Evolutionary conservation across 2,113 vertebrate species (phyloP).

Genomic region (Clarias batrachus): DNA sequence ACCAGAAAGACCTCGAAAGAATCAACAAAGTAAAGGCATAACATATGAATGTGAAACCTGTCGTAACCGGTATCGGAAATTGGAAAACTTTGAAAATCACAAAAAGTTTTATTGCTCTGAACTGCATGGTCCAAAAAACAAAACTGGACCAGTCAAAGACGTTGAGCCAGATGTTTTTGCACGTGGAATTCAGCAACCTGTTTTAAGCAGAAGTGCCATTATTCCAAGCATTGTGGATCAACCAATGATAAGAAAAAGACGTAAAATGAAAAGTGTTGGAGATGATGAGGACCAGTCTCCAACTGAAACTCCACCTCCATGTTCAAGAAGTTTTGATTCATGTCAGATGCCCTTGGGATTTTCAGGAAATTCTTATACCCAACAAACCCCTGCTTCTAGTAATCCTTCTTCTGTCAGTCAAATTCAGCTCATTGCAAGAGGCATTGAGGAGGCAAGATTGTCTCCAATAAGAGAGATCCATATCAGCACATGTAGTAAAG

Average conservation of each 20-base stretch:
- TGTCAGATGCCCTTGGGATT: constrained; percentile 66
- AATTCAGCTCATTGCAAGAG: constrained; percentile 77
- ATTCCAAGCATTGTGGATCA: constrained; percentile 81
- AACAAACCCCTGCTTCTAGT: constrained; percentile 65
- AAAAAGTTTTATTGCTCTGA: constrained; percentile 99
- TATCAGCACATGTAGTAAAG: constrained; percentile 66
- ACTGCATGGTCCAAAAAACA: constrained; percentile 95
- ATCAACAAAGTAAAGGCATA: constrained; percentile 87
- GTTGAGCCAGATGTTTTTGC: constrained; percentile 78
- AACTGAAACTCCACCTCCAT: constrained; percentile 73
- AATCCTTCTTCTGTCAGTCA: constrained; percentile 73
- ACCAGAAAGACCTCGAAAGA: constrained; percentile 83
- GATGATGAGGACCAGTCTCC: constrained; percentile 93
- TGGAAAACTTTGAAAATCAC: constrained; percentile 98
- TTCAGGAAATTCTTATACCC: constrained; percentile 64
- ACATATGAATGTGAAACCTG: constrained; percentile 99
- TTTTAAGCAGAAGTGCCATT: constrained; percentile 73
- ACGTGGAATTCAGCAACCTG: constrained; percentile 72
- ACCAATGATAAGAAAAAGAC: constrained; percentile 88
- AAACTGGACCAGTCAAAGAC: constrained; percentile 76
- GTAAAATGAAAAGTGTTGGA: constrained; percentile 97
- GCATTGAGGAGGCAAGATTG: constrained; percentile 76
- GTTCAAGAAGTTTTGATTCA: constrained; percentile 74
- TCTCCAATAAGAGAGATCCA: constrained; percentile 77
- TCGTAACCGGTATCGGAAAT: constrained; percentile 90